Conservation (phyloP, 2,888 invertebrate genomes). For the Xiphydria camelus region DNA sequence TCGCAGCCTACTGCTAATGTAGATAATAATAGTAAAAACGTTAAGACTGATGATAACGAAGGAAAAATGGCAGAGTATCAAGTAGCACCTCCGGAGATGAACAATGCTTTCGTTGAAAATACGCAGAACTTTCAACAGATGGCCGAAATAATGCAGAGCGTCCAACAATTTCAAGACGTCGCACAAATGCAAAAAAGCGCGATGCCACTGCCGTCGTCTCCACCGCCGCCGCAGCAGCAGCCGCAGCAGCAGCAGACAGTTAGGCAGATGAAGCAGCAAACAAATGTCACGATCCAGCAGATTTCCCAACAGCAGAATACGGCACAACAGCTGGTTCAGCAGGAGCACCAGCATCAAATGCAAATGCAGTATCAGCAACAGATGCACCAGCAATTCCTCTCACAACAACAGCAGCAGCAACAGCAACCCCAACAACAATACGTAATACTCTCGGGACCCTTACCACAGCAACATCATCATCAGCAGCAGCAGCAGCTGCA, state of each 20-base stretch:
- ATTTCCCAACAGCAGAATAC: constrained; percentile 26
- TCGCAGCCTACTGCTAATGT: too few species aligned
- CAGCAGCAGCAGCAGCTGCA: constrained; percentile 1
- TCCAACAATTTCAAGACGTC: constrained; percentile 20
- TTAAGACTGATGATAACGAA: too few species aligned
- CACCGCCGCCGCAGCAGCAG: constrained; percentile 31
- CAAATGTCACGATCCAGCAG: constrained; percentile 23
- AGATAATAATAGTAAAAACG: not conserved
- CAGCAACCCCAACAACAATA: constrained; percentile 30
- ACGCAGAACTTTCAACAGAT: constrained; percentile 25
- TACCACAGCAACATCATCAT: constrained; percentile 21
- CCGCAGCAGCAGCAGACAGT: not conserved
- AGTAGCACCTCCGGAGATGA: not conserved
- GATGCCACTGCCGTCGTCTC: too few species aligned
- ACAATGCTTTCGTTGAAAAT: constrained; percentile 14
- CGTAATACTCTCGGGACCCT: constrained; percentile 34
- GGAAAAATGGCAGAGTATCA: not conserved
- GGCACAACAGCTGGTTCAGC: constrained; percentile 34
- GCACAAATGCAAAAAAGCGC: constrained; percentile 18
- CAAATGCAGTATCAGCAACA: constrained; percentile 22
- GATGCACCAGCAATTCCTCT: constrained; percentile 3
- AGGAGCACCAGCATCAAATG: constrained; percentile 30
- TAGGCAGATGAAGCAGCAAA: constrained; percentile 26
- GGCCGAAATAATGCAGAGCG: constrained; percentile 12
- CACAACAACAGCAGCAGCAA: constrained; percentile 16